Evolutionary conservation across 1,140 invertebrate genomes (phyloP), one percentile per base, ranked within the genome.

Genomic region (Spodoptera frugiperda): DNA sequence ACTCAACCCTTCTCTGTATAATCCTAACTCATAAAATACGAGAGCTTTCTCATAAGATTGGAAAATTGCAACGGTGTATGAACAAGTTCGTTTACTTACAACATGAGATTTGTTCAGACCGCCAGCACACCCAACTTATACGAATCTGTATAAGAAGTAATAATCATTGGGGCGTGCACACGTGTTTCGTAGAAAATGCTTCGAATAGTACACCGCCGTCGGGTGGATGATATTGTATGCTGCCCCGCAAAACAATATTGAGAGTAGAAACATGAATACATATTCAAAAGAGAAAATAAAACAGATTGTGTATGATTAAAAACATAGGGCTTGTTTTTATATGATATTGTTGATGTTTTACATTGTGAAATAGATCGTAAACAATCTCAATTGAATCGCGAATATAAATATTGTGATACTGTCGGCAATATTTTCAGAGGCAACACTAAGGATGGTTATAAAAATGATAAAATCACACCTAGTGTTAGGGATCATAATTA

Each of bases 131-230:
- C 48, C 25, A 63, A 59, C 72, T 75, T 75, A 75, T 75, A 68
- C 39, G 70, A 78, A 77, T 74, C 63, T 79, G 51, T 84, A 82
- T 84, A 86, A 89, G 84, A 87, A 88, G 80, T 87, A 90, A 91
- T 91, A 92, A 90, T 91, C 89, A 87, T 84, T 82, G 88, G 71
- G 80, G 87, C 86, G 78, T 86, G 82, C 87, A 90, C 88, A 89
- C 84, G 83, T 89, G 90, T 84, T 84, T 79, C 78, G 77, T 83
- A 82, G 81, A 81, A 81, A 88, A 87, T 85, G 87, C 87, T 89
- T 81, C 86, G 85, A 87, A 88, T 86, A 85, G 79, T 73, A 78
- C 76, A 74, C 73, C 39, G 54, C 44, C 59, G 39, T 63, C 76
- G 77, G 81, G 82, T 76, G 84, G 84, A 85, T 87, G 87, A 86